phyloP scores from a whole-genome alignment of 2,113 vertebrate species.

The Brachyhypopomus occidentalis region DNA sequence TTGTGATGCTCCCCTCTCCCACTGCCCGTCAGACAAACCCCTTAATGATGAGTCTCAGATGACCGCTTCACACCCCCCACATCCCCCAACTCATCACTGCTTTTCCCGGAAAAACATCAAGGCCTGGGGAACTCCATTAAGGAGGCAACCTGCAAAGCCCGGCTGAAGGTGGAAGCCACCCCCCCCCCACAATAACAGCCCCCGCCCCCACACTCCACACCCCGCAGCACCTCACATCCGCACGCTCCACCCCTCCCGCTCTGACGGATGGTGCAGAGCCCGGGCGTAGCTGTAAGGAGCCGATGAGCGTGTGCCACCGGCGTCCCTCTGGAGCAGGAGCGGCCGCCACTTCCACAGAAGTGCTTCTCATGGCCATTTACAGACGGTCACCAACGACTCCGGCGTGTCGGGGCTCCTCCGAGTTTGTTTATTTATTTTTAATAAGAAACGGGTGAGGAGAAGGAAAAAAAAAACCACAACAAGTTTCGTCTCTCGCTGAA shows the following conservation, averaged over 20 bases:
- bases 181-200: not conserved
- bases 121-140: conserved; percentile 74
- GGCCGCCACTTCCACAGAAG: not conserved
- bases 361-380: not conserved
- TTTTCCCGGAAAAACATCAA: conserved; percentile 59
- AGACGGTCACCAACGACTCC: too few relatives aligned
- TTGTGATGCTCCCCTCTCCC: conserved; percentile 19
- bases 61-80: conserved; percentile 57
- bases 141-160: conserved; percentile 68
- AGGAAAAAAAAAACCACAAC: too few relatives aligned
- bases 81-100: conserved; percentile 55
- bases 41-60: conserved; percentile 60
- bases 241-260: conserved; percentile 58
- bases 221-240: conserved; percentile 13
- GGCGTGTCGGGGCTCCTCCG: too few relatives aligned
- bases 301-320: too few relatives aligned
- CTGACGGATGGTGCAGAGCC: not conserved
- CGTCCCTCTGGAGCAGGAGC: conserved; percentile 13
- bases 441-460: not conserved
- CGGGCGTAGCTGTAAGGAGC: too few relatives aligned
- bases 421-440: not conserved
- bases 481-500: not conserved
- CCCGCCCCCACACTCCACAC: conserved; percentile 64
- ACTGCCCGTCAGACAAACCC: conserved; percentile 42
- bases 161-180: conserved; percentile 63